Evolutionary conservation across 1,140 invertebrate species (phyloP), one percentile per base, ranked within the genome.

Genomic region (Meloidogyne chitwoodi): DNA sequence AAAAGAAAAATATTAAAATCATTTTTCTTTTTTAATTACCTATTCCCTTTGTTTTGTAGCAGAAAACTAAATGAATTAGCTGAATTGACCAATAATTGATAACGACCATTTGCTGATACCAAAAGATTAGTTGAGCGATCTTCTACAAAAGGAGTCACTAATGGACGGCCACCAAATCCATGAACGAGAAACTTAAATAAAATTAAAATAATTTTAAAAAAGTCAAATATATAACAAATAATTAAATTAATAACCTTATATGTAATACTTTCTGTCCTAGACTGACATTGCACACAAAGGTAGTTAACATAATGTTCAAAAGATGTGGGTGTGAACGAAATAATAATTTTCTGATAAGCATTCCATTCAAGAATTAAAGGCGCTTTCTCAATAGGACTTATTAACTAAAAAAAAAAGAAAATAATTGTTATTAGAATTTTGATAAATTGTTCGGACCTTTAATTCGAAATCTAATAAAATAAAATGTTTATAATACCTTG

Each of bases 31-130:
- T 26, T 38, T 27, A 34, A 10, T 67, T 1, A 69, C 68, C 68
- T 61, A 56, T 27, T 65, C 22, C 70, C 70, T 19, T 31, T 16
- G 19, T 73, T 73, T n/a, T 73, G 61, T n/a, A 73, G 24, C 16
- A 27, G 22, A 62, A 73, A 73, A 62, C 44, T 61, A 31, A 73
- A 73, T 22, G 61, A 63, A 24, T 31, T 38, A 24, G 29, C 12
- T 22, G 70, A 73, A 31, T 61, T 22, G 19, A 73, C 70, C 24
- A 73, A 26, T 38, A 73, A 8, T 34, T 73, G 70, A 34, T 64
- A 73, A 29, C 64, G 48, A n/a, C 70, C 70, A 31, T 73, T 73
- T 26, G 70, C 56, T 29, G 70, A 73, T 11, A 73, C n/a, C n/a
- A 34, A 62, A 19, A 73, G 56, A 26, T 56, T 56, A 29, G 27